Evolutionary conservation across 2,797 vertebrate species (phyloP), one percentile per base, ranked within the genome.

Genomic region (Enteromius anoplus): DNA sequence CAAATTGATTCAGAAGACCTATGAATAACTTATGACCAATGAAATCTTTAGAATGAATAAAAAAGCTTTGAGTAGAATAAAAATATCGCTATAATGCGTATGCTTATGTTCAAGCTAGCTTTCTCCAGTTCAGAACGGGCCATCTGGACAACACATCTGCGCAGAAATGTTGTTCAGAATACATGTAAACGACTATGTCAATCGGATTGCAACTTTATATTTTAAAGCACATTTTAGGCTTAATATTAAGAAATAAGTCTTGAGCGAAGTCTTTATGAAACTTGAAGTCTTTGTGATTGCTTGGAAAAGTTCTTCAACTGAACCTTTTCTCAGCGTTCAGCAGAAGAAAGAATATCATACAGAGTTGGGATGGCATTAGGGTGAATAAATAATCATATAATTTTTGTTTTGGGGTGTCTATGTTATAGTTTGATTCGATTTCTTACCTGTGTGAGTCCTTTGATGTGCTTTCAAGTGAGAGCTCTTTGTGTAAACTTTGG

Each of bases 401-500:
- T 10, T 71, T 49, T 29, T 2, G 47, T 49, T 71, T 32, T 19
- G 4, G 10, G 71, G 71, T 53, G 49, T 21, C 47, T 53, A 12
- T 53, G 10, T 17, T 26, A 70, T n/a, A 47, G 14, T 5, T 47
- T 71, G 6, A 55, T 64, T 60, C 3, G 37, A 77, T 47, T 77
- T 84, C 93, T 92, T 93, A 98, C 97, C 97, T 87, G 97, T 98
- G 91, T 98, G 97, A 55, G 96, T 98, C 88, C 97, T 93, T 87
- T 97, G 97, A 85, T 98, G 97, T 0, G 97, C 97, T 92, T 98
- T 98, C 92, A 98, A 94, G 86, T 98, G 97, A 23, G 97, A 98
- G 91, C 97, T 98, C 94, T 98, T 98, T 90, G 97, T 98, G 91
- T 98, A 98, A 94, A 97, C 97, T 89, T 98, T 98, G 12, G 93